Evolutionary conservation across 2,113 vertebrate species (phyloP), one percentile per base, ranked within the genome.

Genomic region (Nettapus auritus): DNA sequence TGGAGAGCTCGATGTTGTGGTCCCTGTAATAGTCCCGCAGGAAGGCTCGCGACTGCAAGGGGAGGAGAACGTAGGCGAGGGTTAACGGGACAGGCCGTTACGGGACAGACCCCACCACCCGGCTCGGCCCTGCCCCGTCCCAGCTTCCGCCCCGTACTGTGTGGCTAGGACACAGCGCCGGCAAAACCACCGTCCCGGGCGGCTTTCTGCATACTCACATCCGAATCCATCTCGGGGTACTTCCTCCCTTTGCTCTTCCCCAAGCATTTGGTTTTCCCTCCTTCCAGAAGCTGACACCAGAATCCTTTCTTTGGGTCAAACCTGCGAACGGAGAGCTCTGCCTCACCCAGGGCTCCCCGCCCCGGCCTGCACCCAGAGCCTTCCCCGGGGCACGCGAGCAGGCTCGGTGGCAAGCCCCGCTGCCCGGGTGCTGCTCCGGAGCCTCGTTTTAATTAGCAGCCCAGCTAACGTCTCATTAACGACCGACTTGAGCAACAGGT

Each of bases 301-400:
- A 99, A 99, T 78, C 99, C 99, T 97, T 99, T 99, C 98, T 99
- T 99, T 66, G 99, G 98, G 96, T 99, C 99, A 90, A 99, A 99
- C 96, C 99, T 99, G 97, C 0, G 3, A 80, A 95, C 26, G 0
- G 1, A 92, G 38, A 92, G 76, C 44, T 87, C 48, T 73, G 38
- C 34, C 48, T 96, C 57, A 95, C 18, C 29, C 29, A 13, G 55
- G 53, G 31, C 31, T 9, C 29, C 29, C 36, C 13, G 38, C 20
- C 20, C 28, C 9, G 9, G 52, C 36, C 38, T 26, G 14, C 4
- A 36, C 11, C n/a, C 15, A 70, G 33, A 70, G 16, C 44, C 42
- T 53, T 36, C 48, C 48, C 52, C 20, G 13, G 20, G 52, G 36
- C 1, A 8, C 12, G 20, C 53, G 16, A 33, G 15, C 29, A 67